Conservation (phyloP, 2,797 vertebrate species). For the Myiotriccus ornatus region DNA sequence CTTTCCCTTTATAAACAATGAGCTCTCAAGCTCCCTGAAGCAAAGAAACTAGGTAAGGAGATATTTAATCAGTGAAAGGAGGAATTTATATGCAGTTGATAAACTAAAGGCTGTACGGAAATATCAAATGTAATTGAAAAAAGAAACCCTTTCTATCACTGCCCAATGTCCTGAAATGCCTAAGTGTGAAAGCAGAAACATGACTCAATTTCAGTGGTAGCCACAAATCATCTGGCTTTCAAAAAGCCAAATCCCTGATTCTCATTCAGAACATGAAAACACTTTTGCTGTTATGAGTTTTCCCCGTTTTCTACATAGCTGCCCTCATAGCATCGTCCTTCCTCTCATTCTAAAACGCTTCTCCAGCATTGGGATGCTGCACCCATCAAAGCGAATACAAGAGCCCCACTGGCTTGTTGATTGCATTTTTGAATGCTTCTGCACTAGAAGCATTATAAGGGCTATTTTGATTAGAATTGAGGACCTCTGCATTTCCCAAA, state of each 20-base stretch:
- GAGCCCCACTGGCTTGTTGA: background rate
- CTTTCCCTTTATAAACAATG: conserved; percentile 5
- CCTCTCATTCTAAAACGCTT: background rate
- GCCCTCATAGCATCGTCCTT: background rate
- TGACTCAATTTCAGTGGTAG: background rate
- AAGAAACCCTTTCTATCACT: background rate
- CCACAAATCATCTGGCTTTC: background rate
- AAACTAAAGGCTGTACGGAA: background rate
- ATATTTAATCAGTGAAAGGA: conserved; percentile 32
- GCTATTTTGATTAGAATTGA: background rate
- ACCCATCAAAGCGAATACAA: background rate
- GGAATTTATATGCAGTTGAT: conserved; percentile 2
- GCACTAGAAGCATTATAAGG: background rate
- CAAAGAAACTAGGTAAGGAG: background rate
- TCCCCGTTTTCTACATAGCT: background rate
- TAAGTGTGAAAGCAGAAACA: background rate
- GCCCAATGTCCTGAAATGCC: background rate
- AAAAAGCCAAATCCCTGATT: background rate
- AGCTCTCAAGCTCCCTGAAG: conserved; percentile 39
- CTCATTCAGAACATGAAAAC: background rate
- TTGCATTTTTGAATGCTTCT: background rate
- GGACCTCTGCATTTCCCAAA: background rate
- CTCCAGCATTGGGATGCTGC: background rate
- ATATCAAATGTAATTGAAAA: background rate
- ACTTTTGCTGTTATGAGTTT: background rate